Base-by-base conservation (phyloP, 2,113 vertebrate genomes). In the Mesoclemmys tuberculata region DNA sequence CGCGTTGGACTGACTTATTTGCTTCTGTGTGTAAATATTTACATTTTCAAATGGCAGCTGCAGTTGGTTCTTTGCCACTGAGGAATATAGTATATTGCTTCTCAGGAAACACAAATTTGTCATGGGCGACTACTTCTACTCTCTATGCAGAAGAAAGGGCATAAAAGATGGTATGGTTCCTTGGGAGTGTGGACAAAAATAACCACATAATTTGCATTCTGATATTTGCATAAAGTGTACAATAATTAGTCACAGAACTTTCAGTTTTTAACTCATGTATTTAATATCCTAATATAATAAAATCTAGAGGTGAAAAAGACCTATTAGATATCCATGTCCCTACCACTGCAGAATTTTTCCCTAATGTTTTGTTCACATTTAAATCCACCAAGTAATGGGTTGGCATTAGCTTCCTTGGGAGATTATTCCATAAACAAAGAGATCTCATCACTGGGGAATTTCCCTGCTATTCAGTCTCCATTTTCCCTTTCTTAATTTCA, bases 1-100 rank as follows among this genome's bases (percentile, higher is more conserved):
- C 93, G 91, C 96, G 92, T 89, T 80, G 90, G 98, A 97, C 95
- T 97, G 95, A 87, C 88, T 97, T 96, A 95, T 96, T 97, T 97
- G 90, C 97, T 87, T 96, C 90, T 87, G 93, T 87, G 88, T 96
- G 93, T 96, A 97, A 98, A 98, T 97, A 96, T 97, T 97, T 96
- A 97, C 95, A 95, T 92, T 93, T 97, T 88, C 88, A 96, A 97
- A 93, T 94, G 93, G 84, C 64, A 96, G 87, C 93, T 87, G 61
- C 56, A 58, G 96, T 97, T 89, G 86, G 68, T 97, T 95, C 71
- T 78, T 93, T 96, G 90, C 38, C 95, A 77, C 88, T 80, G 83
- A 95, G 96, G 96, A 96, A 95, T 96, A 95, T 64, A 85, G 92
- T 91, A 31, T 95, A 96, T 91, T 96, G 84, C 75, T 94, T 90